Base-by-base conservation (phyloP, 53 echinoderm and acorn worm genomes). In the Arbacia lixula region DNA sequence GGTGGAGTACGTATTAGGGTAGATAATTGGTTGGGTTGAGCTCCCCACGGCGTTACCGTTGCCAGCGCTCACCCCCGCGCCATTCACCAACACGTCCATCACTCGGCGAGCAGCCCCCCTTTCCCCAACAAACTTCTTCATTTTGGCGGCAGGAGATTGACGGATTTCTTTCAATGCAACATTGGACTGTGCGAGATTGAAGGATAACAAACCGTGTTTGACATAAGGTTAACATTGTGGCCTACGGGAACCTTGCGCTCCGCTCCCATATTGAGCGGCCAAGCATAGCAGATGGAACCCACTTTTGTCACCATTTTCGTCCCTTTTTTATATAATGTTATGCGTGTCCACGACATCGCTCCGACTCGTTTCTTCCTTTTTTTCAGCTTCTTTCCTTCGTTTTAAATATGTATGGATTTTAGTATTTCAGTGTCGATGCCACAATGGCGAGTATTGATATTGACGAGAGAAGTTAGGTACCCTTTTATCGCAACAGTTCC, bases 201-300 rank as follows among this genome's bases (percentile, higher is more conserved):
- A 85, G 91, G 91, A 91, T 91, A 91, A 91, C 91, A 91, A 91
- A 88, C 91, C 91, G 79, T 91, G 91, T 91, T 91, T 91, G 91
- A 91, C 91, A 91, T 91, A 91, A 91, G 91, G 91, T 91, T 91
- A 91, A 91, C 91, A 91, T 91, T 91, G 91, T 88, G 79, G 87
- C 91, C 83, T 87, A 87, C 88, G 88, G 84, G 86, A 24, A 35
- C 41, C 77, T 61, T 24, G 46, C 32, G 57, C 72, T 33, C 28
- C 19, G 33, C 65, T 43, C 53, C 84, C 43, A 66, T 71, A 87
- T 87, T 50, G 81, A 85, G 85, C 87, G 85, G 43, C 85, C 85
- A 84, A 91, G 76, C 85, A 71, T 87, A 72, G 85, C 91, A 91
- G 91, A 91, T 91, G 91, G 91, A 81, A 81, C 28, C 62, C 41